A percentile compares a stretch with the other conserved stretches of the same genome.
These are phyloP conservation scores for Heterochromis multidens DNA, from an alignment of 2,113 vertebrate genomes.

Conservation along the genomic window DNA sequence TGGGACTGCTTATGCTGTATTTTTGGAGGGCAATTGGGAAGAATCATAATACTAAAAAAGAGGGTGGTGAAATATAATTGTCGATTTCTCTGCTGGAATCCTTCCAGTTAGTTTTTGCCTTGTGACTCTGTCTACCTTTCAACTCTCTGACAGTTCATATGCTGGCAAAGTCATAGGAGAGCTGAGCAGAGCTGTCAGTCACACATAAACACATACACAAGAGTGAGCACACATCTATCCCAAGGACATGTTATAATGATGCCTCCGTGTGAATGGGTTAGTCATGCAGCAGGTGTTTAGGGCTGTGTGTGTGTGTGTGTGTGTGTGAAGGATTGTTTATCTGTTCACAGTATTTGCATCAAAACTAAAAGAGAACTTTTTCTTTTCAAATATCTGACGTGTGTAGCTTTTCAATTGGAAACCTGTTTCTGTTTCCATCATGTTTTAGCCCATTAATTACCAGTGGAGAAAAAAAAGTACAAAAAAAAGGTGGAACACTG, in stretches of 20 bases:
- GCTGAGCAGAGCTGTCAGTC: slow-evolving; percentile 35
- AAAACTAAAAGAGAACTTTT: background rate
- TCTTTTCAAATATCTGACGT: background rate
- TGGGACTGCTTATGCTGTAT: background rate
- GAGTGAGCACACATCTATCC: slow-evolving; percentile 11
- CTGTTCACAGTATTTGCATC: background rate
- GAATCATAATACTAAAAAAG: background rate
- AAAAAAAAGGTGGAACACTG: too few relatives aligned
- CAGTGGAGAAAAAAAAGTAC: too few relatives aligned
- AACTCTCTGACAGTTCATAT: slow-evolving; percentile 24
- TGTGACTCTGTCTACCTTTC: slow-evolving; percentile 11
- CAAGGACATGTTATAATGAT: slow-evolving; percentile 51
- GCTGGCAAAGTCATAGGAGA: slow-evolving; percentile 13
- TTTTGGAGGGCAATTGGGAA: background rate
- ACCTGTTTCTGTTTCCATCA: background rate
- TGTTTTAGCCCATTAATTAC: background rate
- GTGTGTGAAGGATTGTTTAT: background rate
- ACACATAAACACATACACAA: background rate
- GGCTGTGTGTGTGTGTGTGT: background rate
- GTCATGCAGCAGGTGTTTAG: slow-evolving; percentile 7
- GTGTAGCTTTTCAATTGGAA: background rate
- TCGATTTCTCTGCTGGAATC: background rate
- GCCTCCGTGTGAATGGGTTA: background rate
- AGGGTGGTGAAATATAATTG: slow-evolving; percentile 26
- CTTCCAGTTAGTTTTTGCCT: slow-evolving; percentile 1